A percentile compares a stretch with the other conserved stretches of the same genome.
Conservation (phyloP, 2,888 invertebrate genomes). For the Nemurella pictetii region DNA sequence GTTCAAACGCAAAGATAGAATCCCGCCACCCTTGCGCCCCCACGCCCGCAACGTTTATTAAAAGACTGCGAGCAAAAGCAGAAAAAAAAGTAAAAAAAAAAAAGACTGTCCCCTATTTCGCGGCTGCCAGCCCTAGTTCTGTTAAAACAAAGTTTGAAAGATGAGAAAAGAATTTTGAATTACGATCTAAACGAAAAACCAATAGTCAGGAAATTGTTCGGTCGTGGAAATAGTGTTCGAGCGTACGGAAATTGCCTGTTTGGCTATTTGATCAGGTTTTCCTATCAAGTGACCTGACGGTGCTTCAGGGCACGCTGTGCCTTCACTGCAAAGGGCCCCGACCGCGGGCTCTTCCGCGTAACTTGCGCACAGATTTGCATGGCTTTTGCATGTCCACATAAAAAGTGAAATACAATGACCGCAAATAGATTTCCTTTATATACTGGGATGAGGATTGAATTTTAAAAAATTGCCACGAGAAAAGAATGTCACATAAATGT, state of each 20-base stretch:
- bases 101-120: background rate
- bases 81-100: background rate
- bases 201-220: slow-evolving; percentile 26
- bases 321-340: background rate
- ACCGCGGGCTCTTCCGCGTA: background rate
- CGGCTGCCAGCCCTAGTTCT: background rate
- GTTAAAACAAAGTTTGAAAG: background rate
- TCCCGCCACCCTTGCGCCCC: background rate
- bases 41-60: background rate
- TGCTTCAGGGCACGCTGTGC: background rate
- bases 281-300: background rate
- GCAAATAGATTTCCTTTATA: background rate
- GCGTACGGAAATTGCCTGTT: slow-evolving; percentile 26
- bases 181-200: background rate
- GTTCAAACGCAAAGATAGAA: background rate
- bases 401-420: background rate
- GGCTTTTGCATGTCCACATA: background rate
- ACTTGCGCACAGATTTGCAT: background rate
- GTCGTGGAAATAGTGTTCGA: background rate
- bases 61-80: background rate
- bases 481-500: background rate
- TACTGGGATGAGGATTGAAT: background rate
- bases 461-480: background rate
- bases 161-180: background rate
- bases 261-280: slow-evolving; percentile 19